Base-by-base conservation (phyloP, 2,888 invertebrate genomes). In the Dasysyrphus albostriatus region DNA sequence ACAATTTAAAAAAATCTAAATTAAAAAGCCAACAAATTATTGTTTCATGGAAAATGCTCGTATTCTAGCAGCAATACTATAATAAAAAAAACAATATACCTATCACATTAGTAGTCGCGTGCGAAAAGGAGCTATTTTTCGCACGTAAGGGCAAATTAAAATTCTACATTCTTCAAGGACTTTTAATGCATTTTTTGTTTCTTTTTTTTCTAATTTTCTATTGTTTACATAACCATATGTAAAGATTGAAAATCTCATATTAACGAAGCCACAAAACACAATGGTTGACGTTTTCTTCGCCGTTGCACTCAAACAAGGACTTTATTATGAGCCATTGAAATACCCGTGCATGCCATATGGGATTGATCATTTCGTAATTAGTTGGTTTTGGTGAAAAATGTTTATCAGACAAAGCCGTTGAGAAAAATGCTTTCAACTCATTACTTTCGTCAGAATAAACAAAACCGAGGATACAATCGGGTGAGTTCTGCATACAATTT, bases 301-400 rank as follows among this genome's bases (percentile, higher is more conserved):
- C 77, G 74, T 37, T 87, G 85, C 59, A 59, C 67, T 77, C 19
- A 63, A 85, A 81, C 61, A 82, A 73, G 72, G 65, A 76, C n/a
- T 44, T 63, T 16, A n/a, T 10, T 5, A 44, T 67, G 67, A 44
- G 24, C 49, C 72, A 56, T 79, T 54, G 54, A 63, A 32, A 63
- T 44, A 16, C 2, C 10, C 16, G 16, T 16, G 58, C 29, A 32
- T 44, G 29, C n/a, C 44, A 63, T 63, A 63, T 63, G 65, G 34
- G 49, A 49, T 67, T 67, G 65, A 67, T 67, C 49, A 67, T 67
- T 49, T 67, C 34, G 44, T 73, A 59, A 73, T 73, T 73, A 73
- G 72, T 73, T 73, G 58, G 65, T 67, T 67, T 67, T 29, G 24
- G n/a, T 44, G n/a, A 32, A 63, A 63, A 44, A 19, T 10, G 3